phyloP scores from a whole-genome alignment of 1,140 invertebrate species.

The Chrysomallon squamiferum region DNA sequence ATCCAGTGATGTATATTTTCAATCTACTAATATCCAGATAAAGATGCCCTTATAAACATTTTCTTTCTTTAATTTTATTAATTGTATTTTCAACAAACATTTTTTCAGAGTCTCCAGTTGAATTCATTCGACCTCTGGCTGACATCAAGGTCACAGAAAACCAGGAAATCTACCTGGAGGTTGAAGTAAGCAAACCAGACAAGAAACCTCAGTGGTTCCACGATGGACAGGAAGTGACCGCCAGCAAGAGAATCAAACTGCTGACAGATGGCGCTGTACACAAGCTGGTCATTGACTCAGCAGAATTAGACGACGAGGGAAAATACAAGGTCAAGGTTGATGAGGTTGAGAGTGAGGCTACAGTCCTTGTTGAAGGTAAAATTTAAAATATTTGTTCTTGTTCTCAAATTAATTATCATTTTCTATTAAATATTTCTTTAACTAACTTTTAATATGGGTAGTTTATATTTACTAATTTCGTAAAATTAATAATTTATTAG shows the following conservation, averaged over 20 bases:
- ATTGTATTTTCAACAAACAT: neutral
- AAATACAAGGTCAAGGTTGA: constrained; percentile 72
- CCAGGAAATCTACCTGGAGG: constrained; percentile 49
- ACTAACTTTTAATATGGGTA: too few species aligned
- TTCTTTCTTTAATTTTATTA: too few species aligned
- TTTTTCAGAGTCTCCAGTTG: constrained; percentile 41
- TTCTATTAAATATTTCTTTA: too few species aligned
- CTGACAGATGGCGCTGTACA: constrained; percentile 79
- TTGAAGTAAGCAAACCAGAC: constrained; percentile 75
- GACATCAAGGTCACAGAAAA: constrained; percentile 42
- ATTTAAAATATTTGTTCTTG: neutral
- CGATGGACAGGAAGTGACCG: constrained; percentile 69
- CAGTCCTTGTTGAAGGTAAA: constrained; percentile 28
- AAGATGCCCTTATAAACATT: too few species aligned
- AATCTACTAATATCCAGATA: too few species aligned
- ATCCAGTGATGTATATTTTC: too few species aligned
- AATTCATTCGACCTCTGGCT: constrained; percentile 49
- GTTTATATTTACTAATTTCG: too few species aligned
- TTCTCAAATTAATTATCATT: too few species aligned
- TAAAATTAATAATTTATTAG: too few species aligned
- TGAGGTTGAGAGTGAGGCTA: constrained; percentile 24
- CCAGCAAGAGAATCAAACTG: constrained; percentile 84
- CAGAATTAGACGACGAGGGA: constrained; percentile 78
- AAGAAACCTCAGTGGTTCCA: constrained; percentile 82
- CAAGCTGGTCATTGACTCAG: constrained; percentile 72